Evolutionary conservation across 2,888 invertebrate genomes (phyloP), one percentile per base, ranked within the genome.

Genomic region (Watsonalla cultraria): DNA sequence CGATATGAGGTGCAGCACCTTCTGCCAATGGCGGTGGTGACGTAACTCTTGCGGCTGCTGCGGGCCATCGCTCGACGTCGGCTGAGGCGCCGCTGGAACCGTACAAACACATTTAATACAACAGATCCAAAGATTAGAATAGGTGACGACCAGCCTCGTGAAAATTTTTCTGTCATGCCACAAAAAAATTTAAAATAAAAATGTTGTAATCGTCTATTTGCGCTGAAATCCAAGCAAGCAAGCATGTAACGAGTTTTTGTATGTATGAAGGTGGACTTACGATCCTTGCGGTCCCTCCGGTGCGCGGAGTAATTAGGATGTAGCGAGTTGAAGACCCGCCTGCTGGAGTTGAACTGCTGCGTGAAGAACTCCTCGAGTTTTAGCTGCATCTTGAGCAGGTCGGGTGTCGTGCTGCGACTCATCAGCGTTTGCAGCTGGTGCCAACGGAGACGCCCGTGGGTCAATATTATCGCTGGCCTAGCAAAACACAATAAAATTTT

Each of bases 361-460:
- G 97, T 96, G 89, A 99, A 99, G 92, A 99, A 99, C 86, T 99
- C 98, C 71, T 98, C 98, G 42, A 99, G 92, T 78, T 99, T 99
- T 62, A 96, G 95, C 80, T 96, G 97, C 96, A 99, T 99, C 91
- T 99, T 99, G 51, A 98, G 91, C 57, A 99, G 91, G 90, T 99
- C 99, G 0, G 98, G 97, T 0, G 99, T 98, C 0, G 99, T 99
- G 51, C 98, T 98, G 82, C 98, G 96, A 6, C 97, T 97, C 79
- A 99, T 98, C 93, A 99, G 96, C 70, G 99, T 93, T 90, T 99
- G 99, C 47, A 99, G 92, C 80, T 92, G 98, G 79, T 98, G 97
- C 99, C 99, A 99, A 59, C 94, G 94, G 53, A 99, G 92, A 68
- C 97, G 96, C 46, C 97, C 97, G 80, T 98, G 97, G 76, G 98